Percentiles rank a stretch among this genome's conserved stretches.
Conservation (phyloP, 2,888 invertebrate genomes). For the Suillia variegata region DNA sequence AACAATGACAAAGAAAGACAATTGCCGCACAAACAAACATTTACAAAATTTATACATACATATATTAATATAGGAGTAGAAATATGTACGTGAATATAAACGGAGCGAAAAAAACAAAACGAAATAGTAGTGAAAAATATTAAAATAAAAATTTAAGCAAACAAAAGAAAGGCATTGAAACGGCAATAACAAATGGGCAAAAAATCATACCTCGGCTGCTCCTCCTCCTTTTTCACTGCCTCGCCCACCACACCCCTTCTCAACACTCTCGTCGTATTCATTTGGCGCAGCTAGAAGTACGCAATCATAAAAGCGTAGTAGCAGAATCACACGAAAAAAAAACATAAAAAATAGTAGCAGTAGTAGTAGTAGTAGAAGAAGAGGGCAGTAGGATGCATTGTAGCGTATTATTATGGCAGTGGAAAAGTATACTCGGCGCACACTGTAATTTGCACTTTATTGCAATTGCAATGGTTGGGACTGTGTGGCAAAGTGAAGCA, state of each 20-base stretch:
- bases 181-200: constrained; percentile 18
- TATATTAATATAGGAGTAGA: too few species aligned
- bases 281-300: neutral
- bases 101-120: too few species aligned
- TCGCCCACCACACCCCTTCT: neutral
- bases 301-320: neutral
- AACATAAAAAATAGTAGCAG: neutral
- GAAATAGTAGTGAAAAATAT: constrained; percentile 13
- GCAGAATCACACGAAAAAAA: too few species aligned
- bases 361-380: neutral
- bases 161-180: constrained; percentile 34
- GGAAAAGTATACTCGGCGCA: neutral
- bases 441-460: constrained; percentile 31
- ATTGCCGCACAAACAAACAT: constrained; percentile 10
- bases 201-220: neutral
- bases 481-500: neutral
- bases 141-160: constrained; percentile 25
- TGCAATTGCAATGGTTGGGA: constrained; percentile 25
- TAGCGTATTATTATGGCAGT: neutral
- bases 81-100: too few species aligned
- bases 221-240: neutral
- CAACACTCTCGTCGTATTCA: neutral
- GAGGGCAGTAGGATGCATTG: too few species aligned
- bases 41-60: neutral
- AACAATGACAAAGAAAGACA: constrained; percentile 1